Evolutionary conservation across 2,113 vertebrate genomes (phyloP).

Genomic region (Osmerus mordax): DNA sequence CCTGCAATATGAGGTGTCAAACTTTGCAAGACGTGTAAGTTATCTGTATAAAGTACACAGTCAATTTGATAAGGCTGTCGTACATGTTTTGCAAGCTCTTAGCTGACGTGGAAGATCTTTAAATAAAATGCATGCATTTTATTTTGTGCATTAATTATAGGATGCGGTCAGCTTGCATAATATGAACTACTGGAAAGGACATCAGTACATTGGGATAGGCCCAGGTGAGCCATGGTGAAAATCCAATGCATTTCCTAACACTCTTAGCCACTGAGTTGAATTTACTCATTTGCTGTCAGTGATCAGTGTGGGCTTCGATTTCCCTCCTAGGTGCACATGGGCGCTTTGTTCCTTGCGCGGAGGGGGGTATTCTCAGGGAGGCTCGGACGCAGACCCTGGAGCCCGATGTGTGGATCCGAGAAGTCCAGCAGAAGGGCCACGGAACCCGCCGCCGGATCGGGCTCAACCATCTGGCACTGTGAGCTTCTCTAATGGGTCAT

Average conservation of each 20-base stretch:
- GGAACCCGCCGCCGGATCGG: slow-evolving; percentile 76
- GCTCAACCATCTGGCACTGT: slow-evolving; percentile 76
- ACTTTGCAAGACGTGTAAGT: slow-evolving; percentile 86
- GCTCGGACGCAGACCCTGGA: slow-evolving; percentile 89
- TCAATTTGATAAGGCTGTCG: neutral
- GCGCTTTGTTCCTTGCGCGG: slow-evolving; percentile 71
- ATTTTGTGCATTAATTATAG: slow-evolving; percentile 57
- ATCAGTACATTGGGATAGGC: slow-evolving; percentile 87
- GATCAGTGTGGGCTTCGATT: neutral
- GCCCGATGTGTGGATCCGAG: slow-evolving; percentile 83
- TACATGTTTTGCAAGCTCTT: neutral
- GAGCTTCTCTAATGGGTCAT: slow-evolving; percentile 47
- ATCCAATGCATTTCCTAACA: neutral
- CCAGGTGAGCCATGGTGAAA: slow-evolving; percentile 74
- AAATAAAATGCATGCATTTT: neutral
- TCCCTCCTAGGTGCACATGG: slow-evolving; percentile 82
- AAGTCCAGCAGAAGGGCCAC: slow-evolving; percentile 79
- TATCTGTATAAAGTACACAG: neutral
- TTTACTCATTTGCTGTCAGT: neutral
- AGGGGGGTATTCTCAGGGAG: slow-evolving; percentile 69
- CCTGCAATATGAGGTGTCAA: slow-evolving; percentile 92
- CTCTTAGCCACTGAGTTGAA: neutral
- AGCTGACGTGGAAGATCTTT: neutral
- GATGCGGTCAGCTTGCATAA: slow-evolving; percentile 86
- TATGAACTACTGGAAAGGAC: slow-evolving; percentile 83